Base-by-base conservation (phyloP, 1,140 invertebrate genomes). In the Muscidifurax raptorellus region DNA sequence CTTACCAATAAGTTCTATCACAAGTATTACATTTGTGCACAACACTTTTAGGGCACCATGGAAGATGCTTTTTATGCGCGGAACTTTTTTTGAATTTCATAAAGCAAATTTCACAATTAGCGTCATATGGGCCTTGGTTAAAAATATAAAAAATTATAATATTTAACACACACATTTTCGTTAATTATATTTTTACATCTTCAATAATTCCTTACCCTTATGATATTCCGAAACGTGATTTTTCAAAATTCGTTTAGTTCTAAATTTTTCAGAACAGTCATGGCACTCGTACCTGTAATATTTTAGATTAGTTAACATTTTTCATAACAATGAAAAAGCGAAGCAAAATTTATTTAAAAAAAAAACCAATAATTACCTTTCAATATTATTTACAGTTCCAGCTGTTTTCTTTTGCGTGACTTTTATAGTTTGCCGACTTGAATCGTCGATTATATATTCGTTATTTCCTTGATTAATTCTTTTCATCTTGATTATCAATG, bases 1-100 rank as follows among this genome's bases (percentile, higher is more conserved):
- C 76, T 89, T 89, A 90, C 89, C 87, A 89, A 66, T 90, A 90
- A 2, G 22, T 72, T 82, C 78, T 90, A 12, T 40, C 40, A 72
- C 89, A 90, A 22, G 83, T 84, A 15, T 86, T 36, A 72, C 89
- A 90, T 10, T 74, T 83, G 52, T 84, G 88, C 71, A 27, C 66
- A 3, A 76, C 40, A 79, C 40, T 32, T 79, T 76, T 80, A 84
- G 85, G 1, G 67, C 28, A 44, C 88, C 89, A 69, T 67, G n/a
- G 79, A 40, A 80, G 25, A 77, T 89, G 89, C 59, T 86, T 88
- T 66, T 87, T 87, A 77, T 89, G 87, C 7, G 86, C 82, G 84
- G 85, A 86, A 32, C 85, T 88, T 80, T 82, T 85, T 52, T 75
- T 85, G 72, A 86, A 89, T 72, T 88, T 40, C 69, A 78, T 87